Percentiles rank a stretch among this genome's conserved stretches.
Evolutionary conservation across 2,797 vertebrate species (phyloP).

Genomic region (Diplodus sargus): DNA sequence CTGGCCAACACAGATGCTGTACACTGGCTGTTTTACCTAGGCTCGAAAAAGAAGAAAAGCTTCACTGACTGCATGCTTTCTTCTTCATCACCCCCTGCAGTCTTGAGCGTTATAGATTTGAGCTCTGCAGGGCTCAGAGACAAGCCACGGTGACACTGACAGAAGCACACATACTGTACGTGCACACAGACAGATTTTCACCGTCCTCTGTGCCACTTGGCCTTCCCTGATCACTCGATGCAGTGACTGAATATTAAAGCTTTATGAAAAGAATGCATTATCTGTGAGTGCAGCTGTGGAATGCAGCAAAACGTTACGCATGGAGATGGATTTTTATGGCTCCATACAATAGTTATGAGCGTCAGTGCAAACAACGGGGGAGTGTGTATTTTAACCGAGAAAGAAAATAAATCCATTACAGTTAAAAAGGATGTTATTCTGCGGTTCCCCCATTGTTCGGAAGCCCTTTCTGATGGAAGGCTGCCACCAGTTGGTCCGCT

Average conservation of each 20-base stretch:
- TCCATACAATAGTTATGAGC: conserved; percentile 67
- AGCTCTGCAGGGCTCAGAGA: conserved; percentile 16
- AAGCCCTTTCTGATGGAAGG: conserved; percentile 60
- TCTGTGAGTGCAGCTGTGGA: conserved; percentile 53
- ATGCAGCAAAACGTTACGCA: conserved; percentile 32
- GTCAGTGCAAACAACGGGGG: conserved; percentile 36
- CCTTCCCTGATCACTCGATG: conserved; percentile 47
- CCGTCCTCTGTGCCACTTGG: conserved; percentile 24
- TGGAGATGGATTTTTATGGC: conserved; percentile 60
- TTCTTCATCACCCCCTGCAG: conserved; percentile 33
- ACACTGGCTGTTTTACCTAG: conserved; percentile 18
- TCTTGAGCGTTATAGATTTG: conserved; percentile 12
- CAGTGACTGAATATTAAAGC: conserved; percentile 62
- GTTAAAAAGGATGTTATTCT: conserved; percentile 44
- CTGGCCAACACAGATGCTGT: conserved; percentile 7
- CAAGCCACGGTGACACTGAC: background rate
- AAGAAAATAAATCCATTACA: conserved; percentile 54
- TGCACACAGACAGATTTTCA: conserved; percentile 13
- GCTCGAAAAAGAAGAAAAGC: background rate
- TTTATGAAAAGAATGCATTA: conserved; percentile 66
- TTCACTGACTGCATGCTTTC: conserved; percentile 18
- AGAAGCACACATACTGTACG: background rate
- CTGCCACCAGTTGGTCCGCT: conserved; percentile 62
- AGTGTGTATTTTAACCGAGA: conserved; percentile 26
- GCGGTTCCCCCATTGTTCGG: conserved; percentile 52